Evolutionary conservation across 2,888 invertebrate species (phyloP), one percentile per base, ranked within the genome.

Genomic region (Argyra leucocephala): DNA sequence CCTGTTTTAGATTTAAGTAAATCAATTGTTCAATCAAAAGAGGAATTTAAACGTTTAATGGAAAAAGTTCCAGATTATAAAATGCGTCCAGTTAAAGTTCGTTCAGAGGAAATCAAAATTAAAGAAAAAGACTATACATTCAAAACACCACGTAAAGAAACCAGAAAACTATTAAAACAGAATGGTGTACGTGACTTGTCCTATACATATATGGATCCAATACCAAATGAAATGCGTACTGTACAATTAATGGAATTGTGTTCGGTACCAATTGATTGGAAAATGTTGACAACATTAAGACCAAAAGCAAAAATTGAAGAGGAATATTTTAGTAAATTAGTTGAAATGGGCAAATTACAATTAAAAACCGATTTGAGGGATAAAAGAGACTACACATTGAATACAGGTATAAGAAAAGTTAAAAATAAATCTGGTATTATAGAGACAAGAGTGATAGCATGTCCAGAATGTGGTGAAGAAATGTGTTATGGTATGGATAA

Each of bases 11-110:
- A 95, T 78, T 82, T 94, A 69, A 91, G 92, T 65, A 89, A 89
- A 78, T 85, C 87, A 60, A 85, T 87, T 9, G 88, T 89, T 63
- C 88, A 86, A 72, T 87, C 88, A 12, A 86, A 88, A 68, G 93
- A 93, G 73, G 94, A 95, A 75, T 90, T 91, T 71, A 86, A 89
- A 72, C 86, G 87, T 66, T 83, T 92, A 62, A 82, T 91, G 76
- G 93, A 93, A 73, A 90, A 90, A 81, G 90, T 93, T 15, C 93
- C 93, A 0, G 94, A 95, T 76, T 93, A 89, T 75, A 93, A 92
- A 80, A 91, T 93, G 71, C 87, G 91, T 70, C 87, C 91, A 1
- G 93, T 93, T 75, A 93, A 91, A 83, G 90, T 92, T 1, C 85
- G 84, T 70, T 81, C 84, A 22, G 93, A 93, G 71, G 91, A 90